Evolutionary conservation across 2,888 invertebrate genomes (phyloP), one percentile per base, ranked within the genome.

Genomic region (Notodonta ziczac): DNA sequence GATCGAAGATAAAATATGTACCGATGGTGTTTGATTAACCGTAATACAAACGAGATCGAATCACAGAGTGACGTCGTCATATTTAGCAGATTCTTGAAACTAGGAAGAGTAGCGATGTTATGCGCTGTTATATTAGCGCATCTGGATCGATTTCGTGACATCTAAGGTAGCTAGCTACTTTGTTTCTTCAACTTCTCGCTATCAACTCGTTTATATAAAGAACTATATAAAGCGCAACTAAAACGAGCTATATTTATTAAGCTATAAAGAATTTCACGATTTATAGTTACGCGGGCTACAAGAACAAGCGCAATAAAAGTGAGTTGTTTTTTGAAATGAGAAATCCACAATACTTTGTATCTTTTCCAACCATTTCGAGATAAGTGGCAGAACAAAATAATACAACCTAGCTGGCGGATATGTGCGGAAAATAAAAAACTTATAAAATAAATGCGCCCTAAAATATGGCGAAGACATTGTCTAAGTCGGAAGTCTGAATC

Each of bases 391-490:
- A 55, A 40, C 14, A 10, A 39, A 35, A 57, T 35, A 46, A n/a
- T 16, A 9, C 9, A 46, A 53, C 42, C 35, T 48, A 55, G 53
- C n/a, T 16, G 59, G 14, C 62, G 61, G 65, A 61, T 63, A 50
- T 62, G 51, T 67, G 62, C 67, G 65, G 63, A 60, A 70, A 69
- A 75, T 72, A 72, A 72, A 71, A 77, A 81, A 83, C 70, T 81
- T 77, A 59, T 68, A 76, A 78, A 78, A 84, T 82, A 81, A 83
- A 83, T 80, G 80, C 77, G 72, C 74, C 62, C 58, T 79, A 75
- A 81, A 82, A 80, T 82, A 83, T 78, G 77, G 73, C 77, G 77
- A 77, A 83, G 80, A 84, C 81, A 81, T 81, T 80, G 83, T 81
- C 78, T 78, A 77, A 82, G 74, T 82, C 65, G 63, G 57, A 77